phyloP scores from a whole-genome alignment of 2,113 vertebrate species.

The Corythoichthys intestinalis region DNA sequence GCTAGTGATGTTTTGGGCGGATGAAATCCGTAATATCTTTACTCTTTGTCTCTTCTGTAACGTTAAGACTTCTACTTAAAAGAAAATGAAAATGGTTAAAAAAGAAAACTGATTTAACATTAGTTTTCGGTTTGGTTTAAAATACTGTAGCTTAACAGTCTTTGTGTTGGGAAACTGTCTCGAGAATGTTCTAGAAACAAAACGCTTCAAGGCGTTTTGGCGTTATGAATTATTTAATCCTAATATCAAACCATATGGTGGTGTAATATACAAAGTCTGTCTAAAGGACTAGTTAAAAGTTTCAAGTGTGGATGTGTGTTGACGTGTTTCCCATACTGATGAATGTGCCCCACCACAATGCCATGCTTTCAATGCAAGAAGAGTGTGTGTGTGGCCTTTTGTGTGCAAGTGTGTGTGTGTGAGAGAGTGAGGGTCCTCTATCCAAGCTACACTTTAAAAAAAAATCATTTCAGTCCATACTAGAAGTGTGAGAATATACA shows the following conservation, averaged over 20 bases:
- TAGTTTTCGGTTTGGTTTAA: neutral
- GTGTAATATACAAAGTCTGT: neutral
- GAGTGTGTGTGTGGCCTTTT: too few relatives aligned
- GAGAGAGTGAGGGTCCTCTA: conserved; percentile 4
- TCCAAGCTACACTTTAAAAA: neutral
- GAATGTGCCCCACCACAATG: conserved; percentile 33
- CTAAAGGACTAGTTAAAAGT: conserved; percentile 23
- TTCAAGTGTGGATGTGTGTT: conserved; percentile 29
- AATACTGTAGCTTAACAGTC: neutral
- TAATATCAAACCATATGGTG: neutral
- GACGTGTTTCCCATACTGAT: conserved; percentile 67
- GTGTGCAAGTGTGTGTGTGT: neutral
- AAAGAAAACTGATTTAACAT: neutral
- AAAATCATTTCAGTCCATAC: too few relatives aligned
- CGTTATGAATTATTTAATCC: conserved; percentile 43
- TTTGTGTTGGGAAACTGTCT: conserved; percentile 16
- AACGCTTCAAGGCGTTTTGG: conserved; percentile 25
- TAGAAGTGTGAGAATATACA: too few relatives aligned
- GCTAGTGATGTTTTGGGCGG: neutral
- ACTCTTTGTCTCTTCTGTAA: neutral
- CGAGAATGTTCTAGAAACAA: conserved; percentile 57
- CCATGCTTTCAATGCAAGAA: conserved; percentile 31
- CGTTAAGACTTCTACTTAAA: neutral
- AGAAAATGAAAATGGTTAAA: neutral
- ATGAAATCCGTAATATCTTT: neutral